Conservation (phyloP, 2,888 invertebrate genomes). For the Dusona sp. region DNA sequence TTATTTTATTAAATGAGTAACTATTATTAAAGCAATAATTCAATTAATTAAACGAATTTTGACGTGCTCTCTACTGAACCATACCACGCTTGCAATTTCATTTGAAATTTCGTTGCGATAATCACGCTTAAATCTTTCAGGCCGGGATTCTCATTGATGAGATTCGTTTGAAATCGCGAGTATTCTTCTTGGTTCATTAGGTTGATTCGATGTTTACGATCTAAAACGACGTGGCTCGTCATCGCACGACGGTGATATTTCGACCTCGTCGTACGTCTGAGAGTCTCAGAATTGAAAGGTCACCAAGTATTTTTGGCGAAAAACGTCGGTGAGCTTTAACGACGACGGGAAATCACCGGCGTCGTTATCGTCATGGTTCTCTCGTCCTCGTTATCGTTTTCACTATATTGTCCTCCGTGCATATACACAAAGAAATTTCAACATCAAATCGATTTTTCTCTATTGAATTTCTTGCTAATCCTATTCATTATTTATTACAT, state of each 20-base stretch:
- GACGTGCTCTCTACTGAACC: background rate
- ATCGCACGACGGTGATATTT: slow-evolving; percentile 35
- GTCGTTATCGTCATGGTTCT: slow-evolving; percentile 27
- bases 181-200: background rate
- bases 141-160: background rate
- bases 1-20: background rate
- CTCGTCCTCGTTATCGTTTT: slow-evolving; percentile 40
- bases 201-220: slow-evolving; percentile 22
- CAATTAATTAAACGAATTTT: background rate
- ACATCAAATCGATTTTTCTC: background rate
- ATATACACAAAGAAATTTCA: background rate
- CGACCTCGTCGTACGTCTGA: slow-evolving; percentile 38
- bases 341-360: slow-evolving; percentile 29
- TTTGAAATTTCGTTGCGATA: background rate
- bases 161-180: slow-evolving; percentile 9
- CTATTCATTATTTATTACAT: background rate
- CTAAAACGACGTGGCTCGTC: slow-evolving; percentile 3
- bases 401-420: background rate
- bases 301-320: slow-evolving; percentile 69
- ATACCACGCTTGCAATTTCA: background rate
- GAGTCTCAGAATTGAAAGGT: slow-evolving; percentile 66
- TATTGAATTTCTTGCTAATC: background rate
- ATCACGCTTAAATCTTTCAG: background rate
- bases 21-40: background rate
- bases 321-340: slow-evolving; percentile 42